Base-by-base conservation (phyloP, 2,113 vertebrate genomes). In the Formicarius rufipectus region DNA sequence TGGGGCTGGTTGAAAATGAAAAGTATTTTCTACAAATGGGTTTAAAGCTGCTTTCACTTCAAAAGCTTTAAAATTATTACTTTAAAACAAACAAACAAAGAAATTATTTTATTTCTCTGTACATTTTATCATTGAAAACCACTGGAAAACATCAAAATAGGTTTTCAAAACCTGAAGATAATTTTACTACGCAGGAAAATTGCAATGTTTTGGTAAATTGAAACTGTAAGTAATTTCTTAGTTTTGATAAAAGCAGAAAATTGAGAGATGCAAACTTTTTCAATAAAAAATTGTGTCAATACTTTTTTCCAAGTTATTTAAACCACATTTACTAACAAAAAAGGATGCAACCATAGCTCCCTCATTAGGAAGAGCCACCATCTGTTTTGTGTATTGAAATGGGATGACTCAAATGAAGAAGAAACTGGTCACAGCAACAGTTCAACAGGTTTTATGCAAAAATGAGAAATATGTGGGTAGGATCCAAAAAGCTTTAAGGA, bases 391-490 rank as follows among this genome's bases (percentile, higher is more conserved):
- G 17, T 85, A 79, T 72, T 68, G 47, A 72, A 87, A 93, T 12
- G 9, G 30, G 14, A 75, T 91, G 47, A 75, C 44, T 91, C 39
- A 87, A 91, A 81, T 55, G 69, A 93, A 93, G 81, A 93, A 95
- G 39, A n/a, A 93, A 91, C 77, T 82, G 69, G 74, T 64, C 78
- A 78, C 7, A 87, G 69, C 35, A 95, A 76, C 30, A 87, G 49
- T 89, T 94, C 71, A 93, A 73, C 74, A 87, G 49, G 62, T 94
- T 91, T 93, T 91, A 64, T 79, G 19, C 27, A 89, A 95, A 93
- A 94, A 64, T 63, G 22, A 89, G 40, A 94, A 97, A 50, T 85
- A 91, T 23, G 37, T 31, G 28, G 17, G 56, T 31, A 71, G 14
- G 31, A 89, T 79, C n/a, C 58, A 87, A 95, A 93, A 85, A 72